phyloP scores from a whole-genome alignment of 2,113 vertebrate species.

The Merops nubicus region DNA sequence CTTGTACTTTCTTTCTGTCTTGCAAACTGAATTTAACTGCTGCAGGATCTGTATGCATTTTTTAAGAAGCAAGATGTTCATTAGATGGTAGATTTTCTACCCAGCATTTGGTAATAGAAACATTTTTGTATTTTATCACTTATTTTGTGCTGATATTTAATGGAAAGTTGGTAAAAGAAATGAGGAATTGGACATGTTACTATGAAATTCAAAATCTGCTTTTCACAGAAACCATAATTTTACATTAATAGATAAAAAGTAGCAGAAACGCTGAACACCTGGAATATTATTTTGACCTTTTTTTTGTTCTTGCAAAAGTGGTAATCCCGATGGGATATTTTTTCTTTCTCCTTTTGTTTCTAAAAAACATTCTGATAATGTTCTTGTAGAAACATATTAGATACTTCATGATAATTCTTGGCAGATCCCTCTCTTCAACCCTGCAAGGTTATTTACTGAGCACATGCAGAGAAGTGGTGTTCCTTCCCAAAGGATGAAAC shows the following conservation, averaged over 20 bases:
- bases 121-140: neutral
- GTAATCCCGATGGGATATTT: neutral
- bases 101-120: neutral
- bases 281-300: neutral
- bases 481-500: neutral
- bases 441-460: too few relatives aligned
- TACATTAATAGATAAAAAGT: neutral
- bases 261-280: neutral
- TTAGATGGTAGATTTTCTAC: neutral
- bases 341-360: neutral
- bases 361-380: neutral
- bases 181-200: fast-evolving
- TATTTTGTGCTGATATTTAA: neutral
- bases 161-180: neutral
- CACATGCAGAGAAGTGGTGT: neutral
- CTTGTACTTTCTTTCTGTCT: neutral
- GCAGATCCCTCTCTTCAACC: neutral
- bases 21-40: neutral
- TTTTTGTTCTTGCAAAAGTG: neutral
- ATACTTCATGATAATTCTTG: neutral
- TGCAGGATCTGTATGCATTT: neutral
- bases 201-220: neutral
- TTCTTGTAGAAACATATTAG: neutral
- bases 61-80: neutral
- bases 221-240: neutral